Percentiles rank a stretch among this genome's conserved stretches.
Evolutionary conservation across 2,888 invertebrate genomes (phyloP).

Genomic region (Eutolmus rufibarbis): DNA sequence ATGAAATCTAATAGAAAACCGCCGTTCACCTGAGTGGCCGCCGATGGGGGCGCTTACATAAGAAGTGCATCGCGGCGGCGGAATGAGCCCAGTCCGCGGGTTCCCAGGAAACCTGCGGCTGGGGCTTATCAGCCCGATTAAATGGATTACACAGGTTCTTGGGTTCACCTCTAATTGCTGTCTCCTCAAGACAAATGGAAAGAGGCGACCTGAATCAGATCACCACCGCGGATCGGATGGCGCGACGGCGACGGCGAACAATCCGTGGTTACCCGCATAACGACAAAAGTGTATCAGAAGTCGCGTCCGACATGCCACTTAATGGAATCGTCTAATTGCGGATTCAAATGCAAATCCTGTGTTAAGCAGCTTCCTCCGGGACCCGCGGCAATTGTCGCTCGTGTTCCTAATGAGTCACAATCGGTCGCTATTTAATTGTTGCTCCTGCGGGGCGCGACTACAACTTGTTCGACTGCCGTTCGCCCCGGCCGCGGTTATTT

Average conservation of each 20-base stretch:
- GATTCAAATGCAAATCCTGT: constrained; percentile 51
- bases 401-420: constrained; percentile 34
- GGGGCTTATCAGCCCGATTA: constrained; percentile 22
- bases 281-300: constrained; percentile 28
- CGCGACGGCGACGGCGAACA: background rate
- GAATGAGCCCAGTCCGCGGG: background rate
- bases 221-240: background rate
- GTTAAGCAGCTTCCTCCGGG: constrained; percentile 49
- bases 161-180: constrained; percentile 34
- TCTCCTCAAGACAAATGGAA: constrained; percentile 29
- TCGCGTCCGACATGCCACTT: constrained; percentile 51
- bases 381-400: constrained; percentile 17
- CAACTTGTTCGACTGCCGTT: background rate
- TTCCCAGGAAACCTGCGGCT: constrained; percentile 8
- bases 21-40: constrained; percentile 7
- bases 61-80: constrained; percentile 1
- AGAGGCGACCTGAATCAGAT: constrained; percentile 19
- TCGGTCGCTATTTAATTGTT: constrained; percentile 27
- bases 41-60: constrained; percentile 12
- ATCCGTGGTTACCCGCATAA: constrained; percentile 31
- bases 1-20: background rate
- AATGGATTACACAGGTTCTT: constrained; percentile 35
- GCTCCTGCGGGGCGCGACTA: background rate
- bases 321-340: constrained; percentile 52
- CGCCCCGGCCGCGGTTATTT: background rate